Conservation (phyloP, 2,888 invertebrate species). For the Zaprionus bogoriensis region DNA sequence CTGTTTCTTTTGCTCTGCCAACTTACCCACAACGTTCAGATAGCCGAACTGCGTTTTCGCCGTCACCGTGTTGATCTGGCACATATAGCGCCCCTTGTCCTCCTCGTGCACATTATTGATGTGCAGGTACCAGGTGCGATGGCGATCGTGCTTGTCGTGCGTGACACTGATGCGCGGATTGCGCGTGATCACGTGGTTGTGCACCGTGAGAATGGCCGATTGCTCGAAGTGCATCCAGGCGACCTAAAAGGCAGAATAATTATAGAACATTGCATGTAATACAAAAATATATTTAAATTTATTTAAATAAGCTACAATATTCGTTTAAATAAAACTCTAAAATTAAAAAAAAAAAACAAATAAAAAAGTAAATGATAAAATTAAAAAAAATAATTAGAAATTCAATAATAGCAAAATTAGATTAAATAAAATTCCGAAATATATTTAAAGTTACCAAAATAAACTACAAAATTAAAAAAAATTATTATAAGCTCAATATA, state of each 20-base stretch:
- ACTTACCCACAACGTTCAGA: slow-evolving; percentile 94
- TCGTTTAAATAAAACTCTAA: no score
- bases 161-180: slow-evolving; percentile 96
- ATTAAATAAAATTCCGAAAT: no score
- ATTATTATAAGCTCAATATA: no score
- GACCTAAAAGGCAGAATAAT: slow-evolving; percentile 85
- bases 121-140: slow-evolving; percentile 96
- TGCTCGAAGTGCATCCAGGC: slow-evolving; percentile 98
- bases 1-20: no score
- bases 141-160: slow-evolving; percentile 91
- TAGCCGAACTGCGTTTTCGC: slow-evolving; percentile 97
- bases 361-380: no score
- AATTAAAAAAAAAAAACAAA: no score
- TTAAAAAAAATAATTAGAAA: no score
- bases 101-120: slow-evolving; percentile 95
- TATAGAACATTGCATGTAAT: background rate
- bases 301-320: no score
- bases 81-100: slow-evolving; percentile 96
- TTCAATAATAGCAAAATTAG: no score
- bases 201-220: slow-evolving; percentile 95
- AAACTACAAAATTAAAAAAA: no score
- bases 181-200: slow-evolving; percentile 96
- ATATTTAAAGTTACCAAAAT: no score
- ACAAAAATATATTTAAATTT: slow-evolving; percentile 41
- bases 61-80: slow-evolving; percentile 95